Evolutionary conservation across 2,888 invertebrate species (phyloP).

Genomic region (Ditula angustiorana): DNA sequence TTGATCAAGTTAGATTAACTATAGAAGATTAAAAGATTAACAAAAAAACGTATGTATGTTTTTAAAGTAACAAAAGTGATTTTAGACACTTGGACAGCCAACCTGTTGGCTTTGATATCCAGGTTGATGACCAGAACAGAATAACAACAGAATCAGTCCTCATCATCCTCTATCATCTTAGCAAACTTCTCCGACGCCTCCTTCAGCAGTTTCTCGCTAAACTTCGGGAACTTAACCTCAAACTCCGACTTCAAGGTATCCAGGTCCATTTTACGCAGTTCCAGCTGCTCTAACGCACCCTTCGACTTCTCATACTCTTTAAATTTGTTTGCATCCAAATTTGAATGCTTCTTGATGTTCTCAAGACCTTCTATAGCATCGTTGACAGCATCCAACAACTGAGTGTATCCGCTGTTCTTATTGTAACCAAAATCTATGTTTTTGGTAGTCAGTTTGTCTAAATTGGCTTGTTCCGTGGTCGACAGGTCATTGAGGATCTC

Average conservation of each 20-base stretch:
- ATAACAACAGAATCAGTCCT: too few relatives aligned
- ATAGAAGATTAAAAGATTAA: too few relatives aligned
- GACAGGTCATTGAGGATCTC: slow-evolving; percentile 56
- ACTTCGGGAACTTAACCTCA: slow-evolving; percentile 67
- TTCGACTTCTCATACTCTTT: slow-evolving; percentile 62
- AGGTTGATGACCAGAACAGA: too few relatives aligned
- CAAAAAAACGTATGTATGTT: too few relatives aligned
- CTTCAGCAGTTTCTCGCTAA: slow-evolving; percentile 68
- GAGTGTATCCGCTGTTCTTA: slow-evolving; percentile 66
- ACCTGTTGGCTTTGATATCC: too few relatives aligned
- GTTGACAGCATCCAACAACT: slow-evolving; percentile 71
- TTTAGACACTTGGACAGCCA: too few relatives aligned
- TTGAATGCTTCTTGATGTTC: slow-evolving; percentile 70
- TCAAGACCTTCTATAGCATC: slow-evolving; percentile 73
- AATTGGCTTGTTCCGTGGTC: slow-evolving; percentile 55
- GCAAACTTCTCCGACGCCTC: slow-evolving; percentile 69
- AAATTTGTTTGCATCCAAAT: slow-evolving; percentile 64
- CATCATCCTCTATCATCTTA: slow-evolving; percentile 58
- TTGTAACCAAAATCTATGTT: slow-evolving; percentile 75
- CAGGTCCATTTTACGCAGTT: slow-evolving; percentile 62
- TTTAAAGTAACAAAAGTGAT: too few relatives aligned
- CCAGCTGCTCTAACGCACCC: slow-evolving; percentile 54
- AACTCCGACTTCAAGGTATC: slow-evolving; percentile 65
- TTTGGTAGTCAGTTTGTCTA: slow-evolving; percentile 67
- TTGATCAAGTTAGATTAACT: too few relatives aligned